These are phyloP conservation scores for Perca flavescens DNA, from an alignment of 2,113 vertebrate genomes.

Conservation along the genomic window DNA sequence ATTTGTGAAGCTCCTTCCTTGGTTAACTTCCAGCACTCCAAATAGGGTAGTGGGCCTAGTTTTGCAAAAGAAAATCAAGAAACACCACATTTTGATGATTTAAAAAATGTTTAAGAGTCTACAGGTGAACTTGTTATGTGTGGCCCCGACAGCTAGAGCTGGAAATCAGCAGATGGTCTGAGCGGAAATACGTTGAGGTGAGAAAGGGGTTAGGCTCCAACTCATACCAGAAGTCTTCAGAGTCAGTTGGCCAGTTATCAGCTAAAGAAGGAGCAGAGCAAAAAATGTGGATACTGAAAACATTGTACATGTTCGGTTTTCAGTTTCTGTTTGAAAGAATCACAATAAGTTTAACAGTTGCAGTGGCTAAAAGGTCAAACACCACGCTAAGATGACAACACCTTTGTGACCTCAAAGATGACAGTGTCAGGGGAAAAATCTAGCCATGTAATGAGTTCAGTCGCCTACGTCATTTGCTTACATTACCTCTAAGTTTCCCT, in stretches of 20 bases:
- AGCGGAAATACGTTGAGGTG: neutral
- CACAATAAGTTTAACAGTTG: neutral
- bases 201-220: slow-evolving; percentile 53
- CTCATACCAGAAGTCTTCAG: slow-evolving; percentile 40
- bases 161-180: slow-evolving; percentile 15
- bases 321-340: neutral
- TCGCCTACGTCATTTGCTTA: neutral
- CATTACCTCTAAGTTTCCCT: neutral
- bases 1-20: neutral
- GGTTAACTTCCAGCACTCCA: no score
- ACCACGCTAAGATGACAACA: neutral
- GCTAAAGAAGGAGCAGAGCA: neutral
- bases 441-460: neutral
- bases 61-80: neutral
- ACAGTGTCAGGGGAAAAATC: neutral
- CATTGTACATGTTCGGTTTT: neutral
- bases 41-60: no score
- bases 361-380: slow-evolving; percentile 9
- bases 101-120: neutral
- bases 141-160: neutral
- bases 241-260: neutral
- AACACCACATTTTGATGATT: neutral
- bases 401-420: neutral
- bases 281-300: neutral
- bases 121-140: neutral